These are phyloP conservation scores for Drosophila gunungcola DNA, from an alignment of 1,140 invertebrate species.

Conservation along the genomic window DNA sequence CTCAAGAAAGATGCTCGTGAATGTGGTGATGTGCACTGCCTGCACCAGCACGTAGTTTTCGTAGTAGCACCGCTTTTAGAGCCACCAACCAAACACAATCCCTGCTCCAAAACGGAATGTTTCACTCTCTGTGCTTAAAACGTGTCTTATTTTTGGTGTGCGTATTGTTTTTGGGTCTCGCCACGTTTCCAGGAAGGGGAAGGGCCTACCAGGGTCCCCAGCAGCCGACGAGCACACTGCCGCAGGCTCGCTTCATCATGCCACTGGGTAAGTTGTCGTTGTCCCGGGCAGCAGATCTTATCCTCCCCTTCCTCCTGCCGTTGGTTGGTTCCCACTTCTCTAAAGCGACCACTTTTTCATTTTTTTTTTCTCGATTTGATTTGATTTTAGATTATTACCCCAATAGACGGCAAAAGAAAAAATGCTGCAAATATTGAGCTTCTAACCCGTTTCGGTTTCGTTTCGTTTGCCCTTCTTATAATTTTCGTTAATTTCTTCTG, in stretches of 20 bases:
- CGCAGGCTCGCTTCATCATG: conserved; percentile 78
- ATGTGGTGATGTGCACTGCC: conserved; percentile 52
- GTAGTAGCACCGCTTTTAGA: conserved; percentile 69
- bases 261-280: conserved; percentile 81
- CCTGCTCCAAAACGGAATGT: conserved; percentile 50
- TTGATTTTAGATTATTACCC: conserved; percentile 84
- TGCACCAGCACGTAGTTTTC: conserved; percentile 58
- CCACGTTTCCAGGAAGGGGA: conserved; percentile 60
- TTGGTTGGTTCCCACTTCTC: conserved; percentile 2
- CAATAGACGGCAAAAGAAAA: conserved; percentile 82
- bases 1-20: conserved; percentile 19
- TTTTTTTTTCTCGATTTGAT: conserved; percentile 28
- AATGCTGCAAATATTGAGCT: conserved; percentile 79
- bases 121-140: conserved; percentile 61
- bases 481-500: conserved; percentile 49
- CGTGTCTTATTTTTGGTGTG: conserved; percentile 49
- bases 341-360: conserved; percentile 20
- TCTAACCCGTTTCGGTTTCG: conserved; percentile 10
- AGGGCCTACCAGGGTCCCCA: conserved; percentile 21
- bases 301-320: conserved; percentile 1
- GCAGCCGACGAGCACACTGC: conserved; percentile 33
- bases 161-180: conserved; percentile 55
- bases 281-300: conserved; percentile 20
- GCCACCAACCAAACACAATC: conserved; percentile 26
- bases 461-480: conserved; percentile 44